phyloP scores from a whole-genome alignment of 2,797 vertebrate genomes.

The Microchirus variegatus region DNA sequence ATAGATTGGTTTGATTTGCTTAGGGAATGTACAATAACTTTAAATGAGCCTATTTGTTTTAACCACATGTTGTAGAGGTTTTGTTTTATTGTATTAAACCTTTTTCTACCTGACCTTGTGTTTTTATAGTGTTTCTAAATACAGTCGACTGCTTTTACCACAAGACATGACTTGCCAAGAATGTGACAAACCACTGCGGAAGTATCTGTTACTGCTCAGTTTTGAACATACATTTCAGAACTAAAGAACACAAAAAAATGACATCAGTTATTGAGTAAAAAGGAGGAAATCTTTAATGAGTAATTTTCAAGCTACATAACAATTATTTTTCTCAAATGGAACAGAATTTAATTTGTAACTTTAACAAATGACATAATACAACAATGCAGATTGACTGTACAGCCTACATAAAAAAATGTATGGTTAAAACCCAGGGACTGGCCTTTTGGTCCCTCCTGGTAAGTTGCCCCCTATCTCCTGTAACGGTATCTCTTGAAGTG shows the following conservation, averaged over 20 bases:
- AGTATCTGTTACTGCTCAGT: not conserved
- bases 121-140: constrained; percentile 12
- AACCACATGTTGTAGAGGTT: constrained; percentile 20
- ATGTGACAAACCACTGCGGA: constrained; percentile 26
- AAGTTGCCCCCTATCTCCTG: constrained; percentile 78
- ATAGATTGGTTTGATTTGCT: constrained; percentile 15
- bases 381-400: constrained; percentile 15
- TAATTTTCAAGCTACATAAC: constrained; percentile 41
- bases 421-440: constrained; percentile 9
- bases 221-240: not conserved
- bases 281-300: constrained; percentile 57
- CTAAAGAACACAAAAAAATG: not conserved
- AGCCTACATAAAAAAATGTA: not conserved
- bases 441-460: constrained; percentile 25
- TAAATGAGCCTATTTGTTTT: constrained; percentile 43
- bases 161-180: constrained; percentile 32
- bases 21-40: constrained; percentile 22
- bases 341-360: constrained; percentile 22
- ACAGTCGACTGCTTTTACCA: not conserved
- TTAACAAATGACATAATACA: constrained; percentile 15
- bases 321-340: constrained; percentile 28
- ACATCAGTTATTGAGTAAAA: constrained; percentile 15
- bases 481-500: constrained; percentile 98
- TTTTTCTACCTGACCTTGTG: constrained; percentile 5
- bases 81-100: constrained; percentile 37